phyloP scores from a whole-genome alignment of 2,113 vertebrate species.

The Eulemur macaco region DNA sequence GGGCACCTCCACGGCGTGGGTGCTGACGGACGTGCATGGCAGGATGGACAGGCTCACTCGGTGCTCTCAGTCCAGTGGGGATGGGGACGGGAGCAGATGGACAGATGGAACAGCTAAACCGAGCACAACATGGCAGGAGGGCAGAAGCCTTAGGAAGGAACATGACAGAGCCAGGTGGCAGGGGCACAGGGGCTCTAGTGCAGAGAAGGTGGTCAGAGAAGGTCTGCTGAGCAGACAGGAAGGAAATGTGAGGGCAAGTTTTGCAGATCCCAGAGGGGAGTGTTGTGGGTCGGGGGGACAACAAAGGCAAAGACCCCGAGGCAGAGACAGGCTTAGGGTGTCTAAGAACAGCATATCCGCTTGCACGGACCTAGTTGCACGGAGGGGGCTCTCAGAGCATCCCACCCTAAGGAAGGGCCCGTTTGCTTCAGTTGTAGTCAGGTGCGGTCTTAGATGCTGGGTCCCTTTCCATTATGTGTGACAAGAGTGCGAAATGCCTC shows the following conservation, averaged over 20 bases:
- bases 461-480: background rate
- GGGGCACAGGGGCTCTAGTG: accelerated
- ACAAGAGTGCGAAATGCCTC: no score
- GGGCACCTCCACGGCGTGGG: background rate
- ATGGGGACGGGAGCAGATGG: accelerated
- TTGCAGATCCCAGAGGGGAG: no score
- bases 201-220: accelerated
- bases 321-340: accelerated
- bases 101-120: accelerated
- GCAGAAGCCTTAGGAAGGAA: no score
- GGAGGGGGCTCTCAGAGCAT: background rate
- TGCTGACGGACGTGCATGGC: accelerated
- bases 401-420: accelerated
- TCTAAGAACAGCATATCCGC: accelerated
- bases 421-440: accelerated
- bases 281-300: background rate
- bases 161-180: accelerated
- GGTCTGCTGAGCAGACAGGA: background rate
- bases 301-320: background rate
- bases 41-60: accelerated
- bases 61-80: accelerated
- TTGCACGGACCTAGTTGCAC: background rate
- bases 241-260: background rate
- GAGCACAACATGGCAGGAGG: background rate
- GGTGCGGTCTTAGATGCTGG: accelerated